phyloP scores from a whole-genome alignment of 1,140 invertebrate genomes.

The Charaxes varanes region DNA sequence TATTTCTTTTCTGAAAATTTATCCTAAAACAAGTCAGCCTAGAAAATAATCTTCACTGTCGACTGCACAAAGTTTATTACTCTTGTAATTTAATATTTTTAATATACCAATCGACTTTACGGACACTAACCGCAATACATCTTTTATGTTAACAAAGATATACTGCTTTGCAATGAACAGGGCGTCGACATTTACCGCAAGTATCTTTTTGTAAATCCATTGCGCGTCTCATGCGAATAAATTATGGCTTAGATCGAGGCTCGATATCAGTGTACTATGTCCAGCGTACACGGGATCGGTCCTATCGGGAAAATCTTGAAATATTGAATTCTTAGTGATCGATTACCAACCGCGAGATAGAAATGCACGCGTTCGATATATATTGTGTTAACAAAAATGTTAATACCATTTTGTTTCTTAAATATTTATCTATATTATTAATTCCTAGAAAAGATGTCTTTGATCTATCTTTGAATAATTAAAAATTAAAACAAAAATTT shows the following conservation, averaged over 20 bases:
- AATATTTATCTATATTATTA: too few relatives aligned
- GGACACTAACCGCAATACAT: slow-evolving; percentile 17
- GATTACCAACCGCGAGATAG: slow-evolving; percentile 7
- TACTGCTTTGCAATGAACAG: slow-evolving; percentile 16
- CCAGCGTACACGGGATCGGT: background rate
- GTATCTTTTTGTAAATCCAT: slow-evolving; percentile 12
- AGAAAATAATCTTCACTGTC: background rate
- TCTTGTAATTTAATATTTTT: slow-evolving; percentile 11
- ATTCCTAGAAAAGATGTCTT: too few relatives aligned
- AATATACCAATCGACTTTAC: slow-evolving; percentile 1
- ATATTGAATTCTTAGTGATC: slow-evolving; percentile 3
- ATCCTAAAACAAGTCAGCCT: too few relatives aligned
- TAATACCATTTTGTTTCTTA: too few relatives aligned
- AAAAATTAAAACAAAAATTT: too few relatives aligned
- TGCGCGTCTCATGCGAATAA: slow-evolving; percentile 6
- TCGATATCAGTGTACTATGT: slow-evolving; percentile 4
- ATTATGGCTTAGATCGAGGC: slow-evolving; percentile 2
- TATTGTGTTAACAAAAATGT: too few relatives aligned
- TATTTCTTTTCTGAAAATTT: background rate
- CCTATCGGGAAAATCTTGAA: slow-evolving; percentile 1
- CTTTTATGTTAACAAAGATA: slow-evolving; percentile 18
- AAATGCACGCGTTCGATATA: too few relatives aligned
- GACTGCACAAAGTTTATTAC: slow-evolving; percentile 3
- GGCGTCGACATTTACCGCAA: slow-evolving; percentile 1
- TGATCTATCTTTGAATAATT: too few relatives aligned